Percentiles rank a stretch among this genome's conserved stretches.
Conservation (phyloP, 2,888 invertebrate species). For the Aproaerema taeniolella region DNA sequence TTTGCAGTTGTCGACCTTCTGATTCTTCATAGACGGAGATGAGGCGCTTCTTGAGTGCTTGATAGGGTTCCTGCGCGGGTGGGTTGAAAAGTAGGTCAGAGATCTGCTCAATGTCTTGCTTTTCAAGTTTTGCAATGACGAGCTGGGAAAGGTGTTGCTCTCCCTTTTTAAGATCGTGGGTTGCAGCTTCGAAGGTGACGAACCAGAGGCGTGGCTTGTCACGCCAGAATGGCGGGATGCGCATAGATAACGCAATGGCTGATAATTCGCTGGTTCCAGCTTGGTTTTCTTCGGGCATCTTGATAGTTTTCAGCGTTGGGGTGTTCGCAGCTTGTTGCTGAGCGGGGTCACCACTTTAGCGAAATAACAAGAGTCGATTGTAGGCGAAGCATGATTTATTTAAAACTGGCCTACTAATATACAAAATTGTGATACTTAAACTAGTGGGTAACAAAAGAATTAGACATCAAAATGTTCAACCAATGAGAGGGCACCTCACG, state of each 20-base stretch:
- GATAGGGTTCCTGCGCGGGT: slow-evolving; percentile 8
- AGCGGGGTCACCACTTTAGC: too few relatives aligned
- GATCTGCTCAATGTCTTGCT: slow-evolving; percentile 19
- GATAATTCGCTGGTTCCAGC: neutral
- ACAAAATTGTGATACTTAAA: too few relatives aligned
- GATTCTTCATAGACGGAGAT: too few relatives aligned
- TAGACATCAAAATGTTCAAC: too few relatives aligned
- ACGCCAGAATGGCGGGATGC: neutral
- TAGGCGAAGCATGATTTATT: too few relatives aligned
- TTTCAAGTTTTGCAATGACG: slow-evolving; percentile 17
- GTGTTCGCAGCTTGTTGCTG: too few relatives aligned
- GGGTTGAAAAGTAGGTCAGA: slow-evolving; percentile 20
- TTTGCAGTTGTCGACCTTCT: slow-evolving; percentile 18
- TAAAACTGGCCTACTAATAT: too few relatives aligned
- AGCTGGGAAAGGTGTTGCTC: slow-evolving; percentile 9
- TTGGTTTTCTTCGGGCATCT: too few relatives aligned
- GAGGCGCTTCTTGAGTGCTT: slow-evolving; percentile 10
- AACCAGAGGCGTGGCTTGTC: neutral
- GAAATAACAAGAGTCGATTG: too few relatives aligned
- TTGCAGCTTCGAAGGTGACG: neutral
- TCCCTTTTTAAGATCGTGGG: neutral
- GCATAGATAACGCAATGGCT: neutral
- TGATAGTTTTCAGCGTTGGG: too few relatives aligned
- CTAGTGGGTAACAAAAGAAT: too few relatives aligned
- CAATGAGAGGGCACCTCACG: too few relatives aligned